Evolutionary conservation across 2,113 vertebrate species (phyloP).

Genomic region (Halichoeres trimaculatus): DNA sequence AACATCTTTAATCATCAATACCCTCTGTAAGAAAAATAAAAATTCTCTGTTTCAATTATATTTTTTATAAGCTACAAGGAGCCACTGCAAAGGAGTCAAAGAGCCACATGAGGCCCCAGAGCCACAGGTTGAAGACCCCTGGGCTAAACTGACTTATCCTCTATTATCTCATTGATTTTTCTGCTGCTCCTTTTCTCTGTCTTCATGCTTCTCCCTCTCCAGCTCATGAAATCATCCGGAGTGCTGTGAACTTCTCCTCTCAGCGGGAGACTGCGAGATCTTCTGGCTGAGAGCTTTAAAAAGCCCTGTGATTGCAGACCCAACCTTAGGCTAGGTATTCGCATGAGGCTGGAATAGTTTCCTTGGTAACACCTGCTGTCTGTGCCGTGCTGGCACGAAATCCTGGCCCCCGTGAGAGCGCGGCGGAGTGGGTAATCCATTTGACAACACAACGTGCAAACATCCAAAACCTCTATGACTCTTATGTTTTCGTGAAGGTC

Average conservation of each 20-base stretch:
- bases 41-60: no score
- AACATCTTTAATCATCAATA: no score
- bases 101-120: no score
- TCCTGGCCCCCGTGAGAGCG: constrained; percentile 34
- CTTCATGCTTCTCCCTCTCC: constrained; percentile 18
- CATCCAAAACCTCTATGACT: constrained; percentile 29
- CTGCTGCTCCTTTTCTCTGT: constrained; percentile 25
- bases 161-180: constrained; percentile 63
- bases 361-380: constrained; percentile 61
- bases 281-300: constrained; percentile 68
- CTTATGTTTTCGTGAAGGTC: constrained; percentile 29
- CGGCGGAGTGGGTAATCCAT: constrained; percentile 53
- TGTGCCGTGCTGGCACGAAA: constrained; percentile 32
- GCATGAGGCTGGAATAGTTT: constrained; percentile 69
- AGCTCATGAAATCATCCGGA: constrained; percentile 42
- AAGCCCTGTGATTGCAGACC: constrained; percentile 68
- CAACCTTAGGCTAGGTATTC: constrained; percentile 53
- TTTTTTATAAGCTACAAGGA: no score
- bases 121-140: no score
- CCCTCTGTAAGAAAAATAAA: no score
- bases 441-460: constrained; percentile 63
- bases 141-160: constrained; percentile 58
- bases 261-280: constrained; percentile 59
- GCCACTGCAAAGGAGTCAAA: no score
- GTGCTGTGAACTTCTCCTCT: constrained; percentile 63